Evolutionary conservation across 2,888 invertebrate species (phyloP), one percentile per base, ranked within the genome.

Genomic region (Lepidocyrtinus sp.): DNA sequence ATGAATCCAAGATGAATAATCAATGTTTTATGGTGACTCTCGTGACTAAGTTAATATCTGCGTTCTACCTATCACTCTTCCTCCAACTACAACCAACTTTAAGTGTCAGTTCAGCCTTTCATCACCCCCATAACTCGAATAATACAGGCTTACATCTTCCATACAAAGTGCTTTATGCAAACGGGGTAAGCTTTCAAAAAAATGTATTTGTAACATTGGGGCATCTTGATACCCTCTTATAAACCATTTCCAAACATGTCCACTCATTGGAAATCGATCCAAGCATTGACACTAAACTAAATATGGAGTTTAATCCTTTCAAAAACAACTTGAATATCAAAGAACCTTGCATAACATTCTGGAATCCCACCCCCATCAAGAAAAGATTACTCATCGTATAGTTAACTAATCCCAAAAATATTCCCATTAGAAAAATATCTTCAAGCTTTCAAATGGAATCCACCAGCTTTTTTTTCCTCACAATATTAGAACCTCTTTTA

Each of bases 161-260:
- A 25, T 72, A 82, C 67, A 85, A 82, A 82, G 78, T 83, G 63
- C 75, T 86, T 46, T 86, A 86, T 76, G 86, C 85, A 17, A 86
- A 85, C 82, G 86, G 86, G 85, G 86, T 86, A 82, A 86, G 86
- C 74, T 61, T 46, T 26, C 3, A 55, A 62, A 25, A 24, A 17
- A 15, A 9, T 59, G 46, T 67, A 12, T 1, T 25, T 21, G 19
- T 63, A 45, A 36, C 25, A 17, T 45, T 65, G 74, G 74, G 74
- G 74, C 67, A 74, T 24, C 36, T 24, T 74, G 74, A 74, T 22
- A 67, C 17, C 2, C 9, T 59, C 19, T 64, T 64, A 64, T 25
- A 50, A 12, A 2, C 15, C 50, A 12, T 50, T 50, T 50, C 15
- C 2, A 50, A 50, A 50, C 12, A 50, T 50, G n/a, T n/a, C n/a